Base-by-base conservation (phyloP, 1,140 invertebrate genomes). In the Megathymus violae region DNA sequence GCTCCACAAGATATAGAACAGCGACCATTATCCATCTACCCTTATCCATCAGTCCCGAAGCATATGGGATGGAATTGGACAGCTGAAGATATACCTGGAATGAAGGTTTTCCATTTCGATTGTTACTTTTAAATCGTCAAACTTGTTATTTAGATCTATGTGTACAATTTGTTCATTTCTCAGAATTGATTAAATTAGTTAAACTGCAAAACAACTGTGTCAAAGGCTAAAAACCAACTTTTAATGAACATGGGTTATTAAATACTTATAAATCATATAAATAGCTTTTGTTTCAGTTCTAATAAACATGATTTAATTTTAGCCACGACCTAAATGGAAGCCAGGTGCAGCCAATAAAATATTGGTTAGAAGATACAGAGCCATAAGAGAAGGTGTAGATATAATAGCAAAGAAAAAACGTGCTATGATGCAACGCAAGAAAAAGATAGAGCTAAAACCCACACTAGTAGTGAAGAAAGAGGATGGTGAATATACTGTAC, bases 61-160 rank as follows among this genome's bases (percentile, higher is more conserved):
- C 56, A 85, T 50, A 90, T 87, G 86, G 88, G 88, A 4, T 90
- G 88, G 88, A 81, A 82, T 51, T 90, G 86, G 85, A 79, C 50
- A 6, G 85, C 88, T 16, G 82, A 90, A 62, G 86, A 88, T 64
- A 71, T 88, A 31, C 85, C 83, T 3, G 88, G 85, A 31, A 62
- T 90, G 73, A 88, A 88, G 80, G 87, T 88, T 72, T 25, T n/a
- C n/a, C n/a, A 43, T 15, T 62, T 62, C 25, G 9, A 11, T 60
- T 40, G 15, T n/a, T 6, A 15, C 41, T 27, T 43, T 34, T 10
- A 38, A 9, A 3, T 11, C 9, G 1, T 9, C 36, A 14, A 10
- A 38, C 36, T 11, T 38, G n/a, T n/a, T n/a, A n/a, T 22, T 22
- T 22, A 22, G 19, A 22, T 22, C 5, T n/a, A n/a, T n/a, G n/a